These are phyloP conservation scores for Drosophila pseudotalamancana DNA, from an alignment of 2,888 invertebrate species.

Conservation along the genomic window DNA sequence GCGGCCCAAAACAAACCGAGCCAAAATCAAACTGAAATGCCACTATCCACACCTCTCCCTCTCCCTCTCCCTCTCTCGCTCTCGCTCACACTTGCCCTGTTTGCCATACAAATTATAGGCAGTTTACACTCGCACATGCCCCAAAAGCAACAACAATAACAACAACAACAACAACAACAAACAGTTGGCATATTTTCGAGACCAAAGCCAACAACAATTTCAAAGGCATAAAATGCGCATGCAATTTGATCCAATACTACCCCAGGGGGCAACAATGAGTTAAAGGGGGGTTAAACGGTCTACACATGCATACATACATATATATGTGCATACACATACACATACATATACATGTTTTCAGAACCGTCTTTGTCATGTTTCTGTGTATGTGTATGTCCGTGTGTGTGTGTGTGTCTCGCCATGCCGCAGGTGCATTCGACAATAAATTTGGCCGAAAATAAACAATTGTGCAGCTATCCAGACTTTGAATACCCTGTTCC, in stretches of 20 bases:
- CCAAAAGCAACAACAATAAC: slow-evolving; percentile 26
- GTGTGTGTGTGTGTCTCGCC: neutral
- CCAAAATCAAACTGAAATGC: slow-evolving; percentile 21
- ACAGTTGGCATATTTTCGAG: slow-evolving; percentile 49
- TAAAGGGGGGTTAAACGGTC: neutral
- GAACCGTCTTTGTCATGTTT: slow-evolving; percentile 1
- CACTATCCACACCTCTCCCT: neutral
- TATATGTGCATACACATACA: too few species aligned
- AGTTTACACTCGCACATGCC: slow-evolving; percentile 43
- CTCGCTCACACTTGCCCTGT: slow-evolving; percentile 27
- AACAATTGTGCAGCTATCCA: slow-evolving; percentile 56
- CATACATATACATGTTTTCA: neutral
- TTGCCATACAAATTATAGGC: slow-evolving; percentile 73
- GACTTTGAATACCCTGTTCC: slow-evolving; percentile 18
- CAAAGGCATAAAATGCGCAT: slow-evolving; percentile 51
- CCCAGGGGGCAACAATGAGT: neutral
- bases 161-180: slow-evolving; percentile 22
- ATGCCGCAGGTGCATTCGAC: slow-evolving; percentile 68
- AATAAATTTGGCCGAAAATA: slow-evolving; percentile 71
- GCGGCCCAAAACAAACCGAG: slow-evolving; percentile 39
- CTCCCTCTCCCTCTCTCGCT: neutral
- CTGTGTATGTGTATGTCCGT: neutral
- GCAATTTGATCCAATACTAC: slow-evolving; percentile 34
- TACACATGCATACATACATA: neutral
- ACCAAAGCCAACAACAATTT: slow-evolving; percentile 40